Base-by-base conservation (phyloP, 2,113 vertebrate species). In the Callorhinus ursinus region DNA sequence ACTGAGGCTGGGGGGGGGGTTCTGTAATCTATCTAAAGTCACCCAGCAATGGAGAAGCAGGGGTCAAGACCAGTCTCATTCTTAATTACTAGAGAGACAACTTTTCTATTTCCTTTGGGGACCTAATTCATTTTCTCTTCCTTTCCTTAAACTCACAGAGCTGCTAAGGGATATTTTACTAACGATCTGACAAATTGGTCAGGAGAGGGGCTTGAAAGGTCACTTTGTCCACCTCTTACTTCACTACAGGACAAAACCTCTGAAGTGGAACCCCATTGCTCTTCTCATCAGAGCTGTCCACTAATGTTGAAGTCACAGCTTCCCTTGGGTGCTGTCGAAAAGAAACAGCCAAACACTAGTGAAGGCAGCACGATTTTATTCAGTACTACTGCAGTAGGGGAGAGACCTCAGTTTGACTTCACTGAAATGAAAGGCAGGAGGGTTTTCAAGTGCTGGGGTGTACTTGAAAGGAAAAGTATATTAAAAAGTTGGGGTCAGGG, bases 261-360 rank as follows among this genome's bases (percentile, higher is more conserved):
- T 26, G 46, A 61, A 33, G 42, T 80, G 33, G 67, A 90, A 12
- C 31, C 26, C 71, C 22, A 33, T 36, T 22, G 53, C 16, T 69
- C 36, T 79, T 77, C 49, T 81, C 36, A 31, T 83, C 42, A 69
- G 76, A 86, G 59, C 57, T 33, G 67, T 26, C n/a, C 39, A 16
- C 57, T n/a, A 36, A 39, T 33, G 59, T 39, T 18, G 91, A 95
- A 86, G 85, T 93, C 86, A 88, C 22, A 94, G 53, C 33, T 89
- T 55, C 67, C 12, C 13, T 31, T 5, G 26, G 39, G 33, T 59
- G 59, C 51, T 59, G 12, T 80, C 79, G 55, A 69, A 88, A 46
- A 93, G 74, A 88, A 86, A 42, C 28, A 95, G 71, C 26, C 21
- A 33, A 36, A 49, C 24, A 7, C 51, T 72, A n/a, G 28, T n/a